Base-by-base conservation (phyloP, 2,797 vertebrate species). In the Scolopax rusticola region DNA sequence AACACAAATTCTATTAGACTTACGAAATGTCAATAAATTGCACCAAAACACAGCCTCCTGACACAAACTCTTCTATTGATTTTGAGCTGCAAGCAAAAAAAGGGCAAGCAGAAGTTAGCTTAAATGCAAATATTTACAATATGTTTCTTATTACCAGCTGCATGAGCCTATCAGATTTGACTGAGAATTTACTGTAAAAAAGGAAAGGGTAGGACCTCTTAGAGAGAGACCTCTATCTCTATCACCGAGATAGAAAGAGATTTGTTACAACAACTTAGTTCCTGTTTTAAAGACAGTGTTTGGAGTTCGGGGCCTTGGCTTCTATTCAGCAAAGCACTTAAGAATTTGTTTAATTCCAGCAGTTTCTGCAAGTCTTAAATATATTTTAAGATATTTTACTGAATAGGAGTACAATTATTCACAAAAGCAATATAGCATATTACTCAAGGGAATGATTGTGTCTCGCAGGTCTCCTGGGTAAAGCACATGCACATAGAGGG, bases 271-370 rank as follows among this genome's bases (percentile, higher is more conserved):
- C 45, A 92, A 65, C 32, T 86, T 60, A 43, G 28, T 78, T 90
- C 77, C 76, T 23, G 3, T 91, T 95, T 84, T 59, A 94, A 96
- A 95, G 63, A 25, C 76, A 51, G 36, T 4, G 0, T 84, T 50
- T 67, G 48, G 59, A 84, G 71, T 81, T 94, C 54, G 79, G 65
- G 80, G 84, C 83, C 69, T 91, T 89, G 87, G 70, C 90, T 90
- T 82, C 80, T 70, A 57, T 82, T 95, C 88, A 90, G 81, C n/a
- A 93, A 69, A 94, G 56, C 83, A 82, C 85, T 95, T 89, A 86
- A 73, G 59, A 84, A 88, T 87, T 93, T 90, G 59, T 83, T 94
- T 91, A 86, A 93, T 95, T 93, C 63, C 57, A 88, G 69, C 16
- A 48, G 56, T 79, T 96, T 92, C 94, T 86, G 27, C 50, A 84